phyloP scores from a whole-genome alignment of 2,888 invertebrate genomes.

The Ophioninae sp. region DNA sequence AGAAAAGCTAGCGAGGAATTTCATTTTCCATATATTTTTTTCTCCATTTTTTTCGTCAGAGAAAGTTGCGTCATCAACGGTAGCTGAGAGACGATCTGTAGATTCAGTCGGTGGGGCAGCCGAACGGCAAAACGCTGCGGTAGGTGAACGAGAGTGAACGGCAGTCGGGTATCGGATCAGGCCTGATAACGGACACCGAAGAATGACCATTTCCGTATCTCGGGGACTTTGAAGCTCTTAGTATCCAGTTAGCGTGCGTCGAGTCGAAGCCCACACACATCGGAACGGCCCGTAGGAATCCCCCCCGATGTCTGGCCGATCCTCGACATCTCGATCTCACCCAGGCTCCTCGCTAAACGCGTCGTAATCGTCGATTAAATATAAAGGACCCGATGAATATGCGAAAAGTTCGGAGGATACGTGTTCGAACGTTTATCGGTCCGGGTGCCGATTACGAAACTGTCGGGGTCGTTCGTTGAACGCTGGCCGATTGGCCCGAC shows the following conservation, averaged over 20 bases:
- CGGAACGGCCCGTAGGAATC: neutral
- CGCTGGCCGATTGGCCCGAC: neutral
- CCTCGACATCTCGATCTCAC: slow-evolving; percentile 51
- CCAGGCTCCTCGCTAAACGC: slow-evolving; percentile 8
- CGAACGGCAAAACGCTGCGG: slow-evolving; percentile 70
- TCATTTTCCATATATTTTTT: neutral
- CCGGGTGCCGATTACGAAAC: neutral
- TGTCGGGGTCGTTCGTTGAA: slow-evolving; percentile 1
- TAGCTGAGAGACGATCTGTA: slow-evolving; percentile 63
- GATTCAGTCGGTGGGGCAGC: slow-evolving; percentile 40
- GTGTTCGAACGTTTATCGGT: neutral
- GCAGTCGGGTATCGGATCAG: slow-evolving; percentile 74
- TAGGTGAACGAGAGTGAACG: slow-evolving; percentile 73
- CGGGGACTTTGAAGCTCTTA: slow-evolving; percentile 58
- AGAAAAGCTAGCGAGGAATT: neutral
- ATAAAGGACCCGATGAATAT: slow-evolving; percentile 25
- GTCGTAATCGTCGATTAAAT: slow-evolving; percentile 23
- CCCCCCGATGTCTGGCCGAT: slow-evolving; percentile 1
- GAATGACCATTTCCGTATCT: slow-evolving; percentile 70
- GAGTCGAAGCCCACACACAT: slow-evolving; percentile 40
- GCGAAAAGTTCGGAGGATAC: slow-evolving; percentile 28
- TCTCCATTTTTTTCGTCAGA: neutral
- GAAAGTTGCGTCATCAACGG: slow-evolving; percentile 57
- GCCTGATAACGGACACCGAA: slow-evolving; percentile 75
- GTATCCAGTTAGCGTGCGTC: slow-evolving; percentile 46